Evolutionary conservation across 2,113 vertebrate genomes (phyloP).

Genomic region (Chloropsis hardwickii): DNA sequence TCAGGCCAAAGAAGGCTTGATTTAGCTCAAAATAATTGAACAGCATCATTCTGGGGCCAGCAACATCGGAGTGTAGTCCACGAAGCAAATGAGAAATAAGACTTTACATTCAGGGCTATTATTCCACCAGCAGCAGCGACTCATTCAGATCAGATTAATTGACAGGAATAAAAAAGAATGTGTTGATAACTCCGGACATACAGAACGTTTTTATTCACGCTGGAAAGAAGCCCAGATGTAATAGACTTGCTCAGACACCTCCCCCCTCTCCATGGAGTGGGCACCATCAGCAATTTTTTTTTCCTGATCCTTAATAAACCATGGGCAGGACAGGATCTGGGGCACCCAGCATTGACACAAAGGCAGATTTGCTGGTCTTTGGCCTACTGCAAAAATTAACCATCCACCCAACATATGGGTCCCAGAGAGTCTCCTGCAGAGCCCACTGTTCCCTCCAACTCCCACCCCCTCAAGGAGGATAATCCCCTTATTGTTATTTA

Average conservation of each 20-base stretch:
- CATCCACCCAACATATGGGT: constrained; percentile 51
- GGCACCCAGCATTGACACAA: neutral
- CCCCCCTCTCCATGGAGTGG: neutral
- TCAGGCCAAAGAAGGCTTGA: neutral
- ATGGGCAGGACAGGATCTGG: neutral
- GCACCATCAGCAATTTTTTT: neutral
- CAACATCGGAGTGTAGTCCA: neutral
- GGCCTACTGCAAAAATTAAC: constrained; percentile 25
- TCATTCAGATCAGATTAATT: constrained; percentile 51
- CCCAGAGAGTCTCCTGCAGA: constrained; percentile 36
- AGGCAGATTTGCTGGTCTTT: constrained; percentile 5
- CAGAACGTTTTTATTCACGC: constrained; percentile 12
- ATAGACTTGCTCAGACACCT: constrained; percentile 17
- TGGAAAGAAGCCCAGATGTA: constrained; percentile 62
- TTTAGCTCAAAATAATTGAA: neutral
- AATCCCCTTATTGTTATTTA: constrained; percentile 57
- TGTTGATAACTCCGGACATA: constrained; percentile 29
- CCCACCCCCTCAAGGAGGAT: neutral
- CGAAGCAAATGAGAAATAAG: neutral
- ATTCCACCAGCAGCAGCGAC: neutral
- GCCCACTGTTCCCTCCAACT: neutral
- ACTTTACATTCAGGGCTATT: neutral
- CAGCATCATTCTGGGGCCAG: neutral
- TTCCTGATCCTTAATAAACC: constrained; percentile 6
- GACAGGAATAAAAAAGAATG: constrained; percentile 42